Evolutionary conservation across 2,797 vertebrate genomes (phyloP), one percentile per base, ranked within the genome.

Genomic region (Labroides dimidiatus): DNA sequence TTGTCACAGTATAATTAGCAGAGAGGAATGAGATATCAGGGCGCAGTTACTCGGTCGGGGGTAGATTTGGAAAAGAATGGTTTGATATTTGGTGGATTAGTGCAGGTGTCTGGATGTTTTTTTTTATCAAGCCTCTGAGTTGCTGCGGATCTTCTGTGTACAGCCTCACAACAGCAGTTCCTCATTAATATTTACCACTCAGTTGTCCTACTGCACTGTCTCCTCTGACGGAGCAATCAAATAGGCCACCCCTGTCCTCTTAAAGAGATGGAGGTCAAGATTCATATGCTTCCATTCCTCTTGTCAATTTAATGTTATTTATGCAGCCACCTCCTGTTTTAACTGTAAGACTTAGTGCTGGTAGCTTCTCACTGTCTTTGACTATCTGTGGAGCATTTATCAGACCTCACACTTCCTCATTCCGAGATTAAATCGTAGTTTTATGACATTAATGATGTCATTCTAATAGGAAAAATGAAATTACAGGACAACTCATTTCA

Each of bases 181-280:
- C 79, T 77, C 80, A 83, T 92, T 71, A 91, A 87, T 87, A 90
- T 88, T 90, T 88, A 91, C 65, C 45, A 68, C 67, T 64, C 44
- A 43, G 23, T 37, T 64, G 37, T 74, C 61, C 37, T 23, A 41
- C 48, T 48, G 47, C 44, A 37, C 59, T 16, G n/a, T 16, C 61
- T 44, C 65, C 53, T 62, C 49, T 36, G 44, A 58, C 45, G 23
- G 48, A 47, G 41, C 11, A 56, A 36, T 49, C 52, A 53, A 11
- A 42, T 12, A 9, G 17, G 14, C 61, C 51, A 64, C 65, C 63
- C 24, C 9, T 60, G 54, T 66, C 24, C 37, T 63, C 41, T 77
- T 71, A 47, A 73, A 77, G 17, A 49, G 56, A 49, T 58, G 53
- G 37, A 64, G 60, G 65, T 67, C 74, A 67, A 27, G 36, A 36